Base-by-base conservation (phyloP, 2,888 invertebrate species). In the Congeria kusceri region DNA sequence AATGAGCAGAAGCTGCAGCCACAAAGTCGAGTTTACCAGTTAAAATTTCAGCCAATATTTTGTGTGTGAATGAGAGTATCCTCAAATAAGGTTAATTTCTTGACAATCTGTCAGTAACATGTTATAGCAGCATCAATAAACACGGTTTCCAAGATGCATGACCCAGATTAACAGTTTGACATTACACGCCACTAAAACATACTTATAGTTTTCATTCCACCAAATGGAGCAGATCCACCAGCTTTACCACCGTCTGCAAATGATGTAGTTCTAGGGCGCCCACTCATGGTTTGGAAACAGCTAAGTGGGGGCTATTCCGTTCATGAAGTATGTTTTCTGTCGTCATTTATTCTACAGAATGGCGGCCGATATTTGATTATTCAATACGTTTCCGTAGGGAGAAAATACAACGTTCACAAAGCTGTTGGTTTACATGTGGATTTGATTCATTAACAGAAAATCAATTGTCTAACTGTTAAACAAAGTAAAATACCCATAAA, bases 231-330 rank as follows among this genome's bases (percentile, higher is more conserved):
- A 68, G 87, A 86, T 79, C 88, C 86, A 73, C 89, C 90, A 57
- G 89, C 83, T 89, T 90, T 91, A 82, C 89, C 90, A 82, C 91
- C 91, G 88, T 91, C 91, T 64, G 91, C 91, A 85, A 91, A 90
- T 70, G 91, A 91, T 77, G 91, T 91, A 68, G 91, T 91, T 85
- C 91, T 89, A 64, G 91, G 91, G 83, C 91, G 88, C 85, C 91
- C 91, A 80, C 91, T 91, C 91, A 91, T 91, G 84, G 72, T 86
- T 79, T 78, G 65, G 76, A 77, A 80, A 70, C 67, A 79, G 61
- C 69, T 71, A 77, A 68, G 77, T 77, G 80, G 78, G 77, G 80
- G 77, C 83, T 71, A 75, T 71, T 75, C 47, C 77, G 68, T 68
- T 74, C 83, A 76, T 83, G 69, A 79, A 83, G 68, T 56, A 77